Percentiles rank a stretch among this genome's conserved stretches.
Evolutionary conservation across 1,140 invertebrate species (phyloP).

Genomic region (Drosophila santomea): DNA sequence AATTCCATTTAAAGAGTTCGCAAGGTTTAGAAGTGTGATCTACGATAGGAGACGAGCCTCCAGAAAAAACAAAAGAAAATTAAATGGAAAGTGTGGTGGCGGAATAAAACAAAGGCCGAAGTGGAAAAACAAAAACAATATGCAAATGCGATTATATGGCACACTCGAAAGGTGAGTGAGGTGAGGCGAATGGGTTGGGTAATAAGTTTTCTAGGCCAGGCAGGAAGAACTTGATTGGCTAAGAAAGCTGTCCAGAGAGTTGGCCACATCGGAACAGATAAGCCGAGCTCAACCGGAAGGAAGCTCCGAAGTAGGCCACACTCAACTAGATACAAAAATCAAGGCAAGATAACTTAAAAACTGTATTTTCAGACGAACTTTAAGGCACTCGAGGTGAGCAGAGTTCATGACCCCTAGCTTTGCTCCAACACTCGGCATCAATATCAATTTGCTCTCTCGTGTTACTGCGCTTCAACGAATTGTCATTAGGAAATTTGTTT

Average conservation of each 20-base stretch:
- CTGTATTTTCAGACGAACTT: slow-evolving; percentile 22
- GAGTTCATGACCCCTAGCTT: slow-evolving; percentile 32
- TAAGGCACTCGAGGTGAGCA: slow-evolving; percentile 5
- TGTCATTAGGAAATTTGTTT: slow-evolving; percentile 79
- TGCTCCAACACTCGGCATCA: slow-evolving; percentile 56
- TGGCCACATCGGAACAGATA: slow-evolving; percentile 48
- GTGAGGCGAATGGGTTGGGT: slow-evolving; percentile 15
- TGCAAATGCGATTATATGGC: slow-evolving; percentile 42
- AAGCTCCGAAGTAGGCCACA: slow-evolving; percentile 30
- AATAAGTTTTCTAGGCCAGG: slow-evolving; percentile 44
- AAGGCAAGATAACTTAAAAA: slow-evolving; percentile 10
- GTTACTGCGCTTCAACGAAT: slow-evolving; percentile 35
- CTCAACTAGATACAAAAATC: slow-evolving; percentile 20
- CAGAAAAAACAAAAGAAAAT: slow-evolving; percentile 56
- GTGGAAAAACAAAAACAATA: slow-evolving; percentile 56
- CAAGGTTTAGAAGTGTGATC: slow-evolving; percentile 44
- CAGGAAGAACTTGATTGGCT: slow-evolving; percentile 48
- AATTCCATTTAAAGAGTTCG: slow-evolving; percentile 63
- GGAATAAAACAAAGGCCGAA: slow-evolving; percentile 1
- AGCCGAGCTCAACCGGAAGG: slow-evolving; percentile 26
- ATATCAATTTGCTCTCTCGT: slow-evolving; percentile 67
- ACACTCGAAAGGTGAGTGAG: slow-evolving; percentile 27
- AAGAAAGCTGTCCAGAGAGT: slow-evolving; percentile 50
- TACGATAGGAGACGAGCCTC: slow-evolving; percentile 35
- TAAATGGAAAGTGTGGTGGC: slow-evolving; percentile 55